phyloP scores from a whole-genome alignment of 2,113 vertebrate genomes.

The Vulpes vulpes region DNA sequence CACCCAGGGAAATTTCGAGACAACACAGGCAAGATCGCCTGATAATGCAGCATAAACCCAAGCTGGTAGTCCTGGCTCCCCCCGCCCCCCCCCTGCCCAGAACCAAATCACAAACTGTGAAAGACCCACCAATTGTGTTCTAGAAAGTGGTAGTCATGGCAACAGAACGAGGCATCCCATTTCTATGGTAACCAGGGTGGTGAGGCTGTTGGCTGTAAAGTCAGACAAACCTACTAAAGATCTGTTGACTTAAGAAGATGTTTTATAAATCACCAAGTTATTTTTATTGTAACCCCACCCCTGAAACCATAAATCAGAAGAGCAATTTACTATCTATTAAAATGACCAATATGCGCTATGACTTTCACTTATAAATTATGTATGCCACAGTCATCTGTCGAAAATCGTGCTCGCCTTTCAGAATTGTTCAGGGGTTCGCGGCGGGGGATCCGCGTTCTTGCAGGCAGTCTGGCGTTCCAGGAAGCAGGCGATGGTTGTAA shows the following conservation, averaged over 20 bases:
- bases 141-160: conserved; percentile 86
- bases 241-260: conserved; percentile 87
- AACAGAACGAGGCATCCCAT: conserved; percentile 86
- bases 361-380: conserved; percentile 84
- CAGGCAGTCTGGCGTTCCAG: neutral
- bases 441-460: neutral
- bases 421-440: conserved; percentile 30
- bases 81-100: neutral
- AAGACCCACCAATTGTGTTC: conserved; percentile 83
- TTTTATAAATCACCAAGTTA: conserved; percentile 86
- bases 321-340: conserved; percentile 82
- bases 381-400: conserved; percentile 75
- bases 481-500: neutral
- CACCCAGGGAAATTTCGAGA: conserved; percentile 41
- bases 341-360: conserved; percentile 75
- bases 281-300: conserved; percentile 83
- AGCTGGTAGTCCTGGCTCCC: conserved; percentile 60
- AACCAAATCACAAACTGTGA: conserved; percentile 81
- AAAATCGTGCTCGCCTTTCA: conserved; percentile 52
- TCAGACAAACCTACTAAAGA: conserved; percentile 88
- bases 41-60: conserved; percentile 52
- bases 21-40: neutral
- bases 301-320: conserved; percentile 85
- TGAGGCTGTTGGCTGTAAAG: conserved; percentile 85
- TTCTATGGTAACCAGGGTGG: conserved; percentile 87